phyloP scores from a whole-genome alignment of 2,113 vertebrate species.

The Apistogramma diplotaenia region DNA sequence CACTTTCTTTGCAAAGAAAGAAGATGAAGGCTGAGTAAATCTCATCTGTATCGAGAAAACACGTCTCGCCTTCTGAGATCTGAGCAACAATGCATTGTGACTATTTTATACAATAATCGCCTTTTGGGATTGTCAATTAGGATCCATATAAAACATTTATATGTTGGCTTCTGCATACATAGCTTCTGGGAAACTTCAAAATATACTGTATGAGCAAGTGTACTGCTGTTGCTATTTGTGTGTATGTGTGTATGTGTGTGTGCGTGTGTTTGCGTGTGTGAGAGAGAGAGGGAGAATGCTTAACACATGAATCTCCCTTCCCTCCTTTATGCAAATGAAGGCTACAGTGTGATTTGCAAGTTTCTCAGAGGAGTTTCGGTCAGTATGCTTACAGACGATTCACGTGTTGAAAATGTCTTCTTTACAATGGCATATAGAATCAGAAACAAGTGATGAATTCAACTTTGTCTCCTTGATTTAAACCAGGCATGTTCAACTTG shows the following conservation, averaged over 20 bases:
- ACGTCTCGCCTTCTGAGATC: background rate
- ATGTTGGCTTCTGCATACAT: constrained; percentile 1
- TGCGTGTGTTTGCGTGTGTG: background rate
- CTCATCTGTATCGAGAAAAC: constrained; percentile 30
- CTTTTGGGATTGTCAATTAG: constrained; percentile 56
- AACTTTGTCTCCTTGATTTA: too few species aligned
- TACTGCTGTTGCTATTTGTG: background rate
- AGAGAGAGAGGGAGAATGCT: background rate
- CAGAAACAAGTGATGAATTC: background rate
- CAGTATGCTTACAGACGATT: background rate
- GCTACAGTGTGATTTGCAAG: constrained; percentile 11
- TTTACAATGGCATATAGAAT: background rate
- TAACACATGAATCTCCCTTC: background rate
- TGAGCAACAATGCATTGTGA: constrained; percentile 8
- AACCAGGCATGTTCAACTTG: too few species aligned
- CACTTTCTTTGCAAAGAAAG: background rate
- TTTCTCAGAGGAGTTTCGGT: constrained; percentile 15
- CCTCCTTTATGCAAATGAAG: constrained; percentile 25
- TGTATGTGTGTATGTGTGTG: background rate
- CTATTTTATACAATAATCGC: constrained; percentile 47
- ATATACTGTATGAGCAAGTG: background rate
- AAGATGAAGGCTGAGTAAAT: background rate
- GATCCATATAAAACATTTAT: constrained; percentile 55
- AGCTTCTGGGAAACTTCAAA: constrained; percentile 5
- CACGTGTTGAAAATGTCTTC: background rate